Conservation (phyloP, 2,797 vertebrate genomes). For the Hybognathus amarus region DNA sequence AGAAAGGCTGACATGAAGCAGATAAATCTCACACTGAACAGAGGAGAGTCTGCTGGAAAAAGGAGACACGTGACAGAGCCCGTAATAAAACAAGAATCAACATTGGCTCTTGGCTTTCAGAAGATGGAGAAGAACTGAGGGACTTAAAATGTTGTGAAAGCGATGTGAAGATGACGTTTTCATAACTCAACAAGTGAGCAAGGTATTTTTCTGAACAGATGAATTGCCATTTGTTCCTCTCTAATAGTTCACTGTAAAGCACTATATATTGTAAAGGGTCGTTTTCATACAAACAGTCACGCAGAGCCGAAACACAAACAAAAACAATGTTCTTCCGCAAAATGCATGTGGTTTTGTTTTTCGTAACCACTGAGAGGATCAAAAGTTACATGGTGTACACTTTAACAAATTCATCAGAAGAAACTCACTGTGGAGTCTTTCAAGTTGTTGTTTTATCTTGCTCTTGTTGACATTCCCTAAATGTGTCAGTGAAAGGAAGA, state of each 20-base stretch:
- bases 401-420: background rate
- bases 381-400: background rate
- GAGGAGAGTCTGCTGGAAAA: background rate
- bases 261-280: background rate
- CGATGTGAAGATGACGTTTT: too few species aligned
- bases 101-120: background rate
- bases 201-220: background rate
- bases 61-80: background rate
- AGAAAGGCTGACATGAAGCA: background rate
- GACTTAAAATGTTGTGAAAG: too few species aligned
- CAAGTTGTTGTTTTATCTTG: background rate
- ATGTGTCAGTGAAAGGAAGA: constrained; percentile 15
- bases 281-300: background rate
- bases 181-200: background rate
- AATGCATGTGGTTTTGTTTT: background rate
- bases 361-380: background rate
- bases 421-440: background rate
- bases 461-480: background rate
- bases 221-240: background rate
- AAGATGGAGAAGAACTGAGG: background rate
- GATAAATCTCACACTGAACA: background rate
- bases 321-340: background rate
- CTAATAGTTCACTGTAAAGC: background rate
- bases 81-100: too few species aligned
- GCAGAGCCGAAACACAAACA: background rate